Base-by-base conservation (phyloP, 2,888 invertebrate species). In the Nymphalis polychloros region DNA sequence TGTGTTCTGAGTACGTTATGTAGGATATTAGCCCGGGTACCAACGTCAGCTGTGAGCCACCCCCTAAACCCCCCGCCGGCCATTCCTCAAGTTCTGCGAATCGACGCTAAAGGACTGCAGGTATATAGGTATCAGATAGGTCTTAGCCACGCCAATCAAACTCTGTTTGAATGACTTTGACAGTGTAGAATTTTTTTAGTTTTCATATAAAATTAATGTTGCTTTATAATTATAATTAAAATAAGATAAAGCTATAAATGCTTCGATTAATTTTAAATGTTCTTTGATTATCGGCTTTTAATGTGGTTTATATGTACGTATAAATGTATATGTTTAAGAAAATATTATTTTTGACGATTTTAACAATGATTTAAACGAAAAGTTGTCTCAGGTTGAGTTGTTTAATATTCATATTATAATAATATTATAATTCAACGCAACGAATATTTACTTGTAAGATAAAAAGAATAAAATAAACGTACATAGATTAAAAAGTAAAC, bases 31-130 rank as follows among this genome's bases (percentile, higher is more conserved):
- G 71, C 64, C 69, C 59, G 63, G 66, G 64, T 73, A 67, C 67
- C 74, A 64, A 70, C 77, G 78, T 76, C 77, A 84, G 84, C 81
- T 84, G 83, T 78, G 79, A 73, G 63, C 67, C 65, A 68, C 73
- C 68, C 71, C 53, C 74, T 70, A 27, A 57, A 13, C 70, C 41
- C 50, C 35, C 47, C 63, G 70, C 74, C 76, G 71, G 73, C 78
- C 79, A 81, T 82, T 82, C 79, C 84, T 85, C 80, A 78, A 80
- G 82, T 84, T 79, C 76, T 76, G 69, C 76, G 73, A 79, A 82
- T 79, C 82, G 79, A 77, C 78, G 80, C 81, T 81, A 79, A 81
- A 78, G 78, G 78, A 76, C 72, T 60, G 72, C 74, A 72, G 63
- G 50, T 68, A 67, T 17, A 61, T 55, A 55, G 52, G 31, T 16